phyloP scores from a whole-genome alignment of 2,797 vertebrate genomes.

The Siniperca scherzeri region DNA sequence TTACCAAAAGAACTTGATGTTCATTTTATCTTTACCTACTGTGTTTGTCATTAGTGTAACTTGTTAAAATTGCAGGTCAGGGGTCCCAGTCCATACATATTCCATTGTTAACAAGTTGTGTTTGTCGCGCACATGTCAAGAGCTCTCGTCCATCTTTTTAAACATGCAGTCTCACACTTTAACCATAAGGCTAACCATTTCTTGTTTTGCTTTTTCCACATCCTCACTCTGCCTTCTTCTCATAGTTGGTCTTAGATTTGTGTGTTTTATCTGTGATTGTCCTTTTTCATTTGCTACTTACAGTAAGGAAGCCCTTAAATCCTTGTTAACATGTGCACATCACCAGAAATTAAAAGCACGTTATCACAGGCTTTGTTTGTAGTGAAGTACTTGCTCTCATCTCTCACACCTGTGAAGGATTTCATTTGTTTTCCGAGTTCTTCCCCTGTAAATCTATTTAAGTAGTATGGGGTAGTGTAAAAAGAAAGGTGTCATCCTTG shows the following conservation, averaged over 20 bases:
- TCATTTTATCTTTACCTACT: constrained; percentile 4
- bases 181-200: constrained; percentile 65
- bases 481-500: background rate
- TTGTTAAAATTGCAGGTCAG: background rate
- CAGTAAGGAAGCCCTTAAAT: background rate
- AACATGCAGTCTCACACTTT: constrained; percentile 43
- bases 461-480: background rate
- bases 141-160: constrained; percentile 31
- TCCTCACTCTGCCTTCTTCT: constrained; percentile 34
- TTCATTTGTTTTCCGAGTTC: background rate
- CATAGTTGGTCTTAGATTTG: constrained; percentile 8
- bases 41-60: constrained; percentile 11
- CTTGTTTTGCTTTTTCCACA: constrained; percentile 52
- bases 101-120: constrained; percentile 26
- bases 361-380: background rate
- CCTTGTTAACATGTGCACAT: background rate
- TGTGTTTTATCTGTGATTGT: constrained; percentile 26
- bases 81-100: constrained; percentile 21
- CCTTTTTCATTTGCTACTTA: background rate
- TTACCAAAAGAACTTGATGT: constrained; percentile 21
- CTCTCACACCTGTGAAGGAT: background rate
- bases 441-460: background rate
- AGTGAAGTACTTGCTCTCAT: background rate
- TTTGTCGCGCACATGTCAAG: constrained; percentile 45
- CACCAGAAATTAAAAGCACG: background rate